Conservation (phyloP, 1,140 invertebrate species). For the Eulimnadia texana region DNA sequence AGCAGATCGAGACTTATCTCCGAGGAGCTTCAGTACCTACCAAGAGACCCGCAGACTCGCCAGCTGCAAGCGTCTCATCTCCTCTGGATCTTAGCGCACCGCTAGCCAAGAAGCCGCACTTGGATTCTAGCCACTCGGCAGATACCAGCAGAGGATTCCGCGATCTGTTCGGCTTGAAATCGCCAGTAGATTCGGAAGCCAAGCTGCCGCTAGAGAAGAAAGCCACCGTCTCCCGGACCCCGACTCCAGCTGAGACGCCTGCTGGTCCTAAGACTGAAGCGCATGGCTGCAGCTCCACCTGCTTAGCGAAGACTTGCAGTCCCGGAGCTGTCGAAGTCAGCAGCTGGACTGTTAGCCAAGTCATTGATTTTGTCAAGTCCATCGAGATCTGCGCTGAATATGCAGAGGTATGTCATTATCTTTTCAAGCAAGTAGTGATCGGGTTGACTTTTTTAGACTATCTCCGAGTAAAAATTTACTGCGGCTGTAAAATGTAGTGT, state of each 20-base stretch:
- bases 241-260: not conserved
- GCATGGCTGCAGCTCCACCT: slow-evolving; percentile 5
- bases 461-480: too few species aligned
- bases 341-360: slow-evolving; percentile 75
- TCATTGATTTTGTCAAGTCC: slow-evolving; percentile 66
- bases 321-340: slow-evolving; percentile 32
- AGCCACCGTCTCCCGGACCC: not conserved
- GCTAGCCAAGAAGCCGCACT: not conserved
- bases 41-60: slow-evolving; percentile 24
- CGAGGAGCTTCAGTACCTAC: slow-evolving; percentile 19
- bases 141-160: not conserved
- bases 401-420: slow-evolving; percentile 47
- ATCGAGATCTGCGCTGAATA: slow-evolving; percentile 87
- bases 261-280: not conserved
- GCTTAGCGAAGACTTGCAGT: slow-evolving; percentile 13
- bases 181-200: not conserved
- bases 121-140: not conserved
- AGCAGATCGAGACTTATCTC: slow-evolving; percentile 23
- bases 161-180: not conserved
- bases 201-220: not conserved
- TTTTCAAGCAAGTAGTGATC: too few species aligned
- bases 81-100: slow-evolving; percentile 24
- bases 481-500: too few species aligned
- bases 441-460: too few species aligned
- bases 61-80: not conserved